phyloP scores from a whole-genome alignment of 2,888 invertebrate species.

The Miltochrista miniata region DNA sequence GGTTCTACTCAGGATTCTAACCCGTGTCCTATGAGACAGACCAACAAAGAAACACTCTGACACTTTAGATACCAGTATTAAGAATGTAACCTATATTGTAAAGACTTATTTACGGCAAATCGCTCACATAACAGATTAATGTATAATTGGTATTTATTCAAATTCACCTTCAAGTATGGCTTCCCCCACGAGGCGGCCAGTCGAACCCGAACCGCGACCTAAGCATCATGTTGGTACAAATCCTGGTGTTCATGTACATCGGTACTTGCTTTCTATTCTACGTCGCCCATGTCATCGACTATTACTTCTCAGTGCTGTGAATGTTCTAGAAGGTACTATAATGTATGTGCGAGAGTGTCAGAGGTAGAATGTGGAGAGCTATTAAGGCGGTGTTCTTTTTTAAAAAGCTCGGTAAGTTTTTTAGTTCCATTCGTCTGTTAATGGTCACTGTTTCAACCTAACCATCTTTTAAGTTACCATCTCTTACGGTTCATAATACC shows the following conservation, averaged over 20 bases:
- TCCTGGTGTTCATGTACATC: conserved; percentile 80
- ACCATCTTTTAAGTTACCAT: no score
- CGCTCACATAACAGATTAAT: conserved; percentile 30
- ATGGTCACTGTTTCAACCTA: no score
- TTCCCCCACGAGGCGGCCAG: conserved; percentile 39
- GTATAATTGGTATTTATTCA: conserved; percentile 41
- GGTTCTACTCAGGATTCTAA: no score
- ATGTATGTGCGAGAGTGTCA: conserved; percentile 13
- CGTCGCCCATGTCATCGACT: conserved; percentile 76
- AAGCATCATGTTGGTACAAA: conserved; percentile 75
- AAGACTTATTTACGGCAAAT: conserved; percentile 1
- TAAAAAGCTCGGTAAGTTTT: conserved; percentile 55
- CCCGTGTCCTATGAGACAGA: no score
- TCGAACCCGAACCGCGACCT: conserved; percentile 26
- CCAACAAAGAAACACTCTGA: no score
- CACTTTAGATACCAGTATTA: no score
- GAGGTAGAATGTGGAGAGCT: conserved; percentile 36
- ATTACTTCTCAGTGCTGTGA: conserved; percentile 62
- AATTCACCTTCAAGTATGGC: conserved; percentile 50
- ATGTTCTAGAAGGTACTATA: conserved; percentile 9
- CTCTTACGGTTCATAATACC: no score
- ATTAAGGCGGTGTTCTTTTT: conserved; percentile 40
- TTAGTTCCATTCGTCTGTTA: no score
- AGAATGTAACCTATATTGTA: no score
- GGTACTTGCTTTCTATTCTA: conserved; percentile 76